phyloP scores from a whole-genome alignment of 2,113 vertebrate genomes.

The Sorex fumeus region DNA sequence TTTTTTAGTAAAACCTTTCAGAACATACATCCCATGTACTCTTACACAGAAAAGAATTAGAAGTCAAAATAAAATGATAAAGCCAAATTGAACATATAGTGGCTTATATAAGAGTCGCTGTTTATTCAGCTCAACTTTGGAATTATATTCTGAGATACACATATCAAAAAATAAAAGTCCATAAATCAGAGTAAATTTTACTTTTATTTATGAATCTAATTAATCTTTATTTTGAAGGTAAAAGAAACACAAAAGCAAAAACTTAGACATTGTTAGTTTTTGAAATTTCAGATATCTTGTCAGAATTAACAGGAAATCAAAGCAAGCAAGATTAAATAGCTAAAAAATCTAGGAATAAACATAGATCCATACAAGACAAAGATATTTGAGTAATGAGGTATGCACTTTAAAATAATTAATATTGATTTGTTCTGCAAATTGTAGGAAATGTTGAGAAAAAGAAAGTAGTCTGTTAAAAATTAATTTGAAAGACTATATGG shows the following conservation, averaged over 20 bases:
- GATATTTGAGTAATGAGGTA: background rate
- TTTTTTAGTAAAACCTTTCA: slow-evolving; percentile 45
- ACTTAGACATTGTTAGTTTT: background rate
- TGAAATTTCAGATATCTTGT: slow-evolving; percentile 36
- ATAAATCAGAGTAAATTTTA: background rate
- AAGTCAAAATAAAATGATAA: slow-evolving; percentile 59
- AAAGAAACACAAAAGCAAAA: slow-evolving; percentile 30
- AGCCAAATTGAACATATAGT: background rate
- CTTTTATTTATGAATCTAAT: slow-evolving; percentile 24
- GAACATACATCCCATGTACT: background rate
- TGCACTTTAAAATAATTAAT: background rate
- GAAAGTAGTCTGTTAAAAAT: background rate
- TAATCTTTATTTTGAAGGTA: slow-evolving; percentile 50
- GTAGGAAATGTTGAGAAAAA: background rate
- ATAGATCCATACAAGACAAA: background rate
- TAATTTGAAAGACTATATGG: background rate
- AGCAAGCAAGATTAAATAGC: background rate
- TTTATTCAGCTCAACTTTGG: background rate
- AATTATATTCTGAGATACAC: slow-evolving; percentile 6
- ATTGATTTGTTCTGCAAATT: background rate
- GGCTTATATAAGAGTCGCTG: background rate
- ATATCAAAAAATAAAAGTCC: background rate
- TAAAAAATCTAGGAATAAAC: background rate
- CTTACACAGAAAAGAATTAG: slow-evolving; percentile 33
- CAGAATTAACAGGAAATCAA: background rate